Evolutionary conservation across 2,888 invertebrate species (phyloP).

Genomic region (Reticulitermes lucifugus): DNA sequence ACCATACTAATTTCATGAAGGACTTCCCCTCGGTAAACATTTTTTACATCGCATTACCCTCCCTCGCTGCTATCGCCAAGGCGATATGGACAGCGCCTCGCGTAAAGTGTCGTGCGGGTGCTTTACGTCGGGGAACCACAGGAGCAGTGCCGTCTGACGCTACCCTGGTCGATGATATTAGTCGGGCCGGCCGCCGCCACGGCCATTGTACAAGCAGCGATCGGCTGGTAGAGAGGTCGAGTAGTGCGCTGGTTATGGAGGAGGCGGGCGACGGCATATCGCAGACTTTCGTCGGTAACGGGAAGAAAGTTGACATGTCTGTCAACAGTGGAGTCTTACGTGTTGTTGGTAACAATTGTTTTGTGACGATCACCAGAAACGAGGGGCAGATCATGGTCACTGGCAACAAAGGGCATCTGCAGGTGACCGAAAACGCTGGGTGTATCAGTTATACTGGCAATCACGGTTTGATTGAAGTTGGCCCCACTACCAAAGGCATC

Average conservation of each 20-base stretch:
- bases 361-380: constrained; percentile 25
- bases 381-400: constrained; percentile 18
- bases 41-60: neutral
- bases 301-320: constrained; percentile 22
- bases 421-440: constrained; percentile 31
- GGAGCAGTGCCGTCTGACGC: neutral
- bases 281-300: constrained; percentile 33
- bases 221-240: neutral
- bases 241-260: neutral
- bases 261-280: neutral
- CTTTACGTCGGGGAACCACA: neutral
- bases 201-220: neutral
- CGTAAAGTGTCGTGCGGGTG: neutral
- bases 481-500: neutral
- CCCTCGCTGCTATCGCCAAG: neutral
- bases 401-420: constrained; percentile 30
- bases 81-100: neutral
- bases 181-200: neutral
- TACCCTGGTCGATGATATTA: constrained; percentile 17
- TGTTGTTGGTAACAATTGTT: constrained; percentile 28
- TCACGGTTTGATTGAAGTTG: constrained; percentile 25
- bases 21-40: neutral
- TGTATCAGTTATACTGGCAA: constrained; percentile 35
- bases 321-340: constrained; percentile 17
- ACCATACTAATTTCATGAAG: neutral